Conservation (phyloP, 2,113 vertebrate genomes). For the Progne subis region DNA sequence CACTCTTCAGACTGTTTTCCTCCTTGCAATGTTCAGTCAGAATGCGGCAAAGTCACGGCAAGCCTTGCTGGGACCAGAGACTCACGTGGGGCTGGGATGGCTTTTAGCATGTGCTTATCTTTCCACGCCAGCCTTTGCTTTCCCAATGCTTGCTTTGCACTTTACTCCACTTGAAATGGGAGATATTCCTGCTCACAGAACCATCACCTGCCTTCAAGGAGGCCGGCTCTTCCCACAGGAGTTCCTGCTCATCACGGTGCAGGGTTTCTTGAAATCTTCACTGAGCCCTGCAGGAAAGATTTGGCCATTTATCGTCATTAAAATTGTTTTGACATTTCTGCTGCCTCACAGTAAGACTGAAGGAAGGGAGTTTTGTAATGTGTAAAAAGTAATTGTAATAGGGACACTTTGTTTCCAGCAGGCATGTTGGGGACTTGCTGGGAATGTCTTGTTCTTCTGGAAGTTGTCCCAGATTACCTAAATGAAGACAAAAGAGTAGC, state of each 20-base stretch:
- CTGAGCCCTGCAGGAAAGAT: background rate
- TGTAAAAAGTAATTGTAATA: background rate
- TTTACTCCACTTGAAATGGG: background rate
- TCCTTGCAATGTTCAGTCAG: background rate
- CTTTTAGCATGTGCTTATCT: background rate
- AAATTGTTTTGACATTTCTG: background rate
- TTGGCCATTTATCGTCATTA: background rate
- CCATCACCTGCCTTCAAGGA: background rate
- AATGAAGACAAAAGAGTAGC: slow-evolving; percentile 19
- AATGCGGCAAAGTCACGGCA: rapidly evolving
- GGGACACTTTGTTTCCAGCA: background rate
- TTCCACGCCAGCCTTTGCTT: background rate
- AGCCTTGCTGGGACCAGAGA: background rate
- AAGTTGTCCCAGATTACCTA: background rate
- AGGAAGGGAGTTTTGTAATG: background rate
- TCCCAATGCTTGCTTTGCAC: background rate
- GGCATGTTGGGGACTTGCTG: background rate
- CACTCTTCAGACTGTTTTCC: background rate
- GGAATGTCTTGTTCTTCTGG: slow-evolving; percentile 9
- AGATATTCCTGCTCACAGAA: background rate
- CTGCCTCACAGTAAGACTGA: background rate
- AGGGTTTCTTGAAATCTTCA: background rate
- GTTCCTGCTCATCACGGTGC: background rate
- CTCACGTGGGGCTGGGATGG: background rate
- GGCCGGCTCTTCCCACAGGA: background rate